phyloP scores from a whole-genome alignment of 2,797 vertebrate species.

The Tinamus major region DNA sequence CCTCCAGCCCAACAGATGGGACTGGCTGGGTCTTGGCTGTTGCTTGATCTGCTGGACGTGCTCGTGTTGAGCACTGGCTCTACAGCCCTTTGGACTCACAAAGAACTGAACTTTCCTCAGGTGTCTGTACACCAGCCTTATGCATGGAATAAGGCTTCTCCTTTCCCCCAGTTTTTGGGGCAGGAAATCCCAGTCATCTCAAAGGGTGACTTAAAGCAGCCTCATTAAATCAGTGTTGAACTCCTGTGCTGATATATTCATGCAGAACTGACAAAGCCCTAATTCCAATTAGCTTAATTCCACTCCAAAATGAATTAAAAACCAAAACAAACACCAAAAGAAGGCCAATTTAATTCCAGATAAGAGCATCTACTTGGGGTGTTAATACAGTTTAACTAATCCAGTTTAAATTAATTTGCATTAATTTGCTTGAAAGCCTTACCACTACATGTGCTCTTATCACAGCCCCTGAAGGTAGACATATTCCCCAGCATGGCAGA shows the following conservation, averaged over 20 bases:
- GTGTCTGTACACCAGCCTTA: neutral
- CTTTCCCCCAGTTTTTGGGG: neutral
- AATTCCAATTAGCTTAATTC: constrained; percentile 3
- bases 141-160: fast-evolving
- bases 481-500: neutral
- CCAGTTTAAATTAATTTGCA: constrained; percentile 13
- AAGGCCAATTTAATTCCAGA: constrained; percentile 5
- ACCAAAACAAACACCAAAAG: neutral
- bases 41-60: neutral
- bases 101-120: neutral
- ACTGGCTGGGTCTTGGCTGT: neutral
- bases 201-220: neutral
- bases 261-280: neutral
- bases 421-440: neutral
- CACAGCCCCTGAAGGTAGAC: neutral
- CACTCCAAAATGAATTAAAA: neutral
- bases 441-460: neutral
- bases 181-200: neutral
- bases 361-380: neutral
- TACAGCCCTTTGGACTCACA: neutral
- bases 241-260: neutral
- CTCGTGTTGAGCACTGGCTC: neutral
- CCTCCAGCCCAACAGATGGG: neutral
- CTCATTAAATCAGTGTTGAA: neutral
- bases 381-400: neutral